Percentiles rank a stretch among this genome's conserved stretches.
phyloP scores from a whole-genome alignment of 2,113 vertebrate genomes.

The Cichladusa arquata region DNA sequence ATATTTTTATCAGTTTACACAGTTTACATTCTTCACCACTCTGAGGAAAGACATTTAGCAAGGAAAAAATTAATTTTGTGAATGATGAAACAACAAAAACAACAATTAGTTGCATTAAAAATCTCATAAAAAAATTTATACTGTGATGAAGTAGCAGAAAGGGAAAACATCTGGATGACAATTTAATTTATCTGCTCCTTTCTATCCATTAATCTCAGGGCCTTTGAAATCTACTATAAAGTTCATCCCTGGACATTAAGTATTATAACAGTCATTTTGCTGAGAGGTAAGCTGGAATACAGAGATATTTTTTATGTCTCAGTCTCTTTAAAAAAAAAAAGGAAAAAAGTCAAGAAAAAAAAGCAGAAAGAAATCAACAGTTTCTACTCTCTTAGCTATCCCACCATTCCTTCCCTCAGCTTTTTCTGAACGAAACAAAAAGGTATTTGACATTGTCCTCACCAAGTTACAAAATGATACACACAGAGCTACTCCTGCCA shows the following conservation, averaged over 20 bases:
- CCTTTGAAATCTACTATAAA: neutral
- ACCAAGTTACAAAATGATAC: neutral
- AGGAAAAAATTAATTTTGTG: neutral
- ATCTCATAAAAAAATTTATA: constrained; percentile 20
- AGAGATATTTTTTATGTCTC: neutral
- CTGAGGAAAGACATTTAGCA: neutral
- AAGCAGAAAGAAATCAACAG: neutral
- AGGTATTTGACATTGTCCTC: neutral
- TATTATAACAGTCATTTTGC: neutral
- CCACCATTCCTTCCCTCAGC: neutral
- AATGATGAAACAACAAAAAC: neutral
- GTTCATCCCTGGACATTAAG: neutral
- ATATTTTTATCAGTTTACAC: constrained; percentile 39
- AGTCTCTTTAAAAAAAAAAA: neutral
- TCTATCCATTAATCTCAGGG: neutral
- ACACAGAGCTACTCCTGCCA: neutral
- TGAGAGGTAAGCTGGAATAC: neutral
- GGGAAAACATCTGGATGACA: constrained; percentile 31
- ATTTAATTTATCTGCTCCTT: neutral
- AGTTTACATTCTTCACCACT: neutral
- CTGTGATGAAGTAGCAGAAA: neutral
- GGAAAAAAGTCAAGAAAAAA: neutral
- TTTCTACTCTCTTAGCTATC: neutral
- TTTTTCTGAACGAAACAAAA: neutral
- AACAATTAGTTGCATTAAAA: constrained; percentile 40